Base-by-base conservation (phyloP, 2,113 vertebrate genomes). In the Diphyllodes magnificus region DNA sequence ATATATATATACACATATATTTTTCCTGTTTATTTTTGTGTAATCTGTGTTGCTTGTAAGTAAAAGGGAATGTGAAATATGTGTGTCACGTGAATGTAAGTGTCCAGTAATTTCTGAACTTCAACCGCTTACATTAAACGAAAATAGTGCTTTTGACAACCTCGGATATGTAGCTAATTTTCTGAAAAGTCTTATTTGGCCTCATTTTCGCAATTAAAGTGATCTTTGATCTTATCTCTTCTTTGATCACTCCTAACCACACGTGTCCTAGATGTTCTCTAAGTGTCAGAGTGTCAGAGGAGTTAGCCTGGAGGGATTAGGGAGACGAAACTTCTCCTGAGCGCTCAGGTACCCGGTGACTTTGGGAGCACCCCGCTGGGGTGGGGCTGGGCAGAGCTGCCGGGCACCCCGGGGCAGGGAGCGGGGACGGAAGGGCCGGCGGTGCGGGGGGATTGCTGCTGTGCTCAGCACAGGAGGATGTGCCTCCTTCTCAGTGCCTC, bases 11-110 rank as follows among this genome's bases (percentile, higher is more conserved):
- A 60, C 25, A 37, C 39, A 49, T 91, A n/a, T 94, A 9, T 27
- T 92, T 72, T 88, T 95, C 82, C 59, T 95, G 70, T 73, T 90
- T 93, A 86, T 81, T 96, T 59, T 45, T 72, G 91, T 95, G 91
- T 40, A 96, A 82, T 96, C 68, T 75, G 77, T 95, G 78, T 73
- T 93, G 89, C 56, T 57, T 82, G 47, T 76, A 59, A 92, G 76
- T 91, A 90, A 96, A 95, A 88, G 54, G 86, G 79, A 93, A 97
- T 95, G 84, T 95, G 94, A 87, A 93, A 93, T 93, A 10, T 77
- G 82, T 98, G 94, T 84, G 94, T 86, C 47, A 47, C 77, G 94
- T 97, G 94, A 97, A 96, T 97, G 75, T 97, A 96, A 92, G 90
- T 97, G 90, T 90, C 90, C 78, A 73, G 44, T 81, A 59, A 81